Conservation (phyloP, 2,888 invertebrate species). For the Aricia artaxerxes region DNA sequence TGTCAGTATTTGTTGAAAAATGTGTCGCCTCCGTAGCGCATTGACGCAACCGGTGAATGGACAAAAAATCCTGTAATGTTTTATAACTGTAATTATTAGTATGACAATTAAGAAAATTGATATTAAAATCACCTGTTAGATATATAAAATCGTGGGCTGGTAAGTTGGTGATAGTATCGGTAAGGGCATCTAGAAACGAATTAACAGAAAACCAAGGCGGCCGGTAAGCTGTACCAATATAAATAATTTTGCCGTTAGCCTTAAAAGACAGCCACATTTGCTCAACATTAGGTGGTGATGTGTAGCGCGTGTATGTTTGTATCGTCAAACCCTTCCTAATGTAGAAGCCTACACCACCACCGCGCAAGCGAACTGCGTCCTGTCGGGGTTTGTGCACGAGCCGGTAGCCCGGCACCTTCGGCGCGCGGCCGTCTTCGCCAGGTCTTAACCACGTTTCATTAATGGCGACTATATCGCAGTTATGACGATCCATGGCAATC, state of each 20-base stretch:
- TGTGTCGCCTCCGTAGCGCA: background rate
- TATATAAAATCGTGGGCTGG: background rate
- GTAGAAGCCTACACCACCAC: conserved; percentile 37
- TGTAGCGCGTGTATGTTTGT: conserved; percentile 21
- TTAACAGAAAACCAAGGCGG: conserved; percentile 33
- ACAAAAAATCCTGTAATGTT: background rate
- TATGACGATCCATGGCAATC: conserved; percentile 35
- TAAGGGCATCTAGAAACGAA: conserved; percentile 13
- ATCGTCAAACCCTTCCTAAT: conserved; percentile 19
- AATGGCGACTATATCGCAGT: conserved; percentile 41
- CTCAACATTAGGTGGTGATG: conserved; percentile 25
- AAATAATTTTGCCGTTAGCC: conserved; percentile 24
- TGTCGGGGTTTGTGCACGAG: conserved; percentile 33
- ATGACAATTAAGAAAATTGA: no score
- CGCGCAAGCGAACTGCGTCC: conserved; percentile 13
- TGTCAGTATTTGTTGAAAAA: background rate
- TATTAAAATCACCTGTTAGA: background rate
- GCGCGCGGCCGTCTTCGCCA: conserved; percentile 42
- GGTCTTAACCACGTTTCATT: conserved; percentile 44
- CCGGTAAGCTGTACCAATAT: conserved; percentile 36
- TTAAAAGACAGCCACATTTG: conserved; percentile 40
- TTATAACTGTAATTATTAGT: no score
- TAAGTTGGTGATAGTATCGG: background rate
- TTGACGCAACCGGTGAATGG: background rate
- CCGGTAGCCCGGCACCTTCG: conserved; percentile 40